Conservation (phyloP, 2,888 invertebrate genomes). For the Aproaerema taeniolella region DNA sequence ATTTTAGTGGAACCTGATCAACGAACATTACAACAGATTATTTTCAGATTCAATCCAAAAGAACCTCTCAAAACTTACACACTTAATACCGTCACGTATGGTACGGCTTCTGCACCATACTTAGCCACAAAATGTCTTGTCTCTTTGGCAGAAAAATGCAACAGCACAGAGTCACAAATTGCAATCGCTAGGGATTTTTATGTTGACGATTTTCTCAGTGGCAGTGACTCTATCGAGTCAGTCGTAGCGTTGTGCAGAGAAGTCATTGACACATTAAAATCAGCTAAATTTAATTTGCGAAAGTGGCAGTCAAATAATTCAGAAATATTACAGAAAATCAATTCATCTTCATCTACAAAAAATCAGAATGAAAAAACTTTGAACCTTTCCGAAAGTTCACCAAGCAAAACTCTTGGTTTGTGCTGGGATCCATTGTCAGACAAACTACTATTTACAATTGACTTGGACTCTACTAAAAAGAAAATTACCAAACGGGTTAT, state of each 20-base stretch:
- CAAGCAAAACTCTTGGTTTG: no score
- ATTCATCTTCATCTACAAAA: no score
- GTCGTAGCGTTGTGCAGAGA: constrained; percentile 7
- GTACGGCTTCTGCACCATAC: constrained; percentile 26
- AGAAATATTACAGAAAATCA: constrained; percentile 6
- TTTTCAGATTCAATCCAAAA: neutral
- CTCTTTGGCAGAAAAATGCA: constrained; percentile 25
- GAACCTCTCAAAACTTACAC: neutral
- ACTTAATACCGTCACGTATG: constrained; percentile 14
- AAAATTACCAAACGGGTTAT: no score
- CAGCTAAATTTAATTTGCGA: constrained; percentile 15
- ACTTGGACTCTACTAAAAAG: no score
- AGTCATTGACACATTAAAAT: neutral
- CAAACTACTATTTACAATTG: no score
- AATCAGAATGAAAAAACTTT: no score
- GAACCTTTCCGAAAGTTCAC: no score
- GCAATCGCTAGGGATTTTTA: constrained; percentile 22
- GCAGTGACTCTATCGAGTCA: constrained; percentile 10
- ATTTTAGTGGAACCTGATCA: constrained; percentile 3
- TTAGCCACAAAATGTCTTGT: constrained; percentile 24
- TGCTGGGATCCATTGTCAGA: no score
- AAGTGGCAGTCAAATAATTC: constrained; percentile 14
- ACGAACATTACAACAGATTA: constrained; percentile 4
- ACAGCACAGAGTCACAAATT: constrained; percentile 16
- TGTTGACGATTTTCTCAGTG: constrained; percentile 27